Percentiles rank a stretch among this genome's conserved stretches.
Evolutionary conservation across 2,113 vertebrate species (phyloP).

Genomic region (Mus pahari): DNA sequence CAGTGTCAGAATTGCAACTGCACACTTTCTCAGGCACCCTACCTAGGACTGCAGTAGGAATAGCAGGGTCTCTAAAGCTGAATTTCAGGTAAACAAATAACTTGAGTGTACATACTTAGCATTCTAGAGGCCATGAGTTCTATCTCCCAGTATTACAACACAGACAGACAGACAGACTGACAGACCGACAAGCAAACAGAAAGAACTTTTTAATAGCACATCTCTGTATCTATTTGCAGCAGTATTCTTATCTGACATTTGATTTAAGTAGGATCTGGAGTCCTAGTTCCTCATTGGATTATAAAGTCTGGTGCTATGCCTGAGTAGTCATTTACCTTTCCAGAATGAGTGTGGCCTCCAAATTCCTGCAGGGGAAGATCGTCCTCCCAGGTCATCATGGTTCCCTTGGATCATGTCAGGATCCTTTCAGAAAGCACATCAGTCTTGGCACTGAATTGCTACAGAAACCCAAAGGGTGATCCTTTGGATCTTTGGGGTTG

Average conservation of each 20-base stretch:
- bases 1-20: not conserved
- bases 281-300: not conserved
- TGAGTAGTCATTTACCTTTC: not conserved
- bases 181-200: not conserved
- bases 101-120: too few species aligned
- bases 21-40: not conserved
- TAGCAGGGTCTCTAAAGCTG: not conserved
- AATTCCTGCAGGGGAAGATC: not conserved
- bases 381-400: not conserved
- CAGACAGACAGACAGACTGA: too few species aligned
- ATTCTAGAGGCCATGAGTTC: not conserved
- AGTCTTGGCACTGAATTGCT: not conserved
- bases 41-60: not conserved
- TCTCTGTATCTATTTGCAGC: not conserved
- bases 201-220: not conserved
- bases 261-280: not conserved
- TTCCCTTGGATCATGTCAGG: not conserved
- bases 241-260: not conserved
- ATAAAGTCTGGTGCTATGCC: not conserved
- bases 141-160: not conserved
- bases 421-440: not conserved
- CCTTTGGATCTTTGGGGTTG: not conserved
- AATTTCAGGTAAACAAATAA: constrained; percentile 32
- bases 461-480: not conserved
- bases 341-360: not conserved